phyloP scores from a whole-genome alignment of 1,140 invertebrate species.

The Geopemphigus sp. region DNA sequence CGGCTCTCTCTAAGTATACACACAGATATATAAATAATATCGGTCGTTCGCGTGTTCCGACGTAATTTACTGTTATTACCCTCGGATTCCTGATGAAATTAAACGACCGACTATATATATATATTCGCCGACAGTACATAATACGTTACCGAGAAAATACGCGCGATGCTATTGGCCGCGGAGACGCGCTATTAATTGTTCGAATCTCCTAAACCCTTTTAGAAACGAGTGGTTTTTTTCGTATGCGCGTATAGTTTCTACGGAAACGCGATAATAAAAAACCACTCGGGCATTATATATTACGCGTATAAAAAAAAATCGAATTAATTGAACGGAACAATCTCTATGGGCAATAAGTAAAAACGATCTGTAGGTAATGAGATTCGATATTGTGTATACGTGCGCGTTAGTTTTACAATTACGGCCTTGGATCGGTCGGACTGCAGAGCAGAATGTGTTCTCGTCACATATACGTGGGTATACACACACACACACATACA shows the following conservation, averaged over 20 bases:
- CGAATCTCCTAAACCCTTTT: slow-evolving; percentile 35
- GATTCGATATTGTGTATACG: slow-evolving; percentile 1
- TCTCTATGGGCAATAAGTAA: slow-evolving; percentile 5
- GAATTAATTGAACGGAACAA: slow-evolving; percentile 45
- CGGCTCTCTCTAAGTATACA: background rate
- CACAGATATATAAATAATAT: background rate
- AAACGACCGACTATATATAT: background rate
- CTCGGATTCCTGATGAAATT: slow-evolving; percentile 29
- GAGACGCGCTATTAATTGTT: slow-evolving; percentile 44
- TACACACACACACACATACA: no score
- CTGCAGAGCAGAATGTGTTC: background rate
- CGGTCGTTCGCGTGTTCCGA: slow-evolving; percentile 28
- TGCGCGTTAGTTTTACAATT: slow-evolving; percentile 32
- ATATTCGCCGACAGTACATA: no score
- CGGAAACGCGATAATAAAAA: slow-evolving; percentile 25
- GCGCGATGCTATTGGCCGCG: background rate
- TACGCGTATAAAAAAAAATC: slow-evolving; percentile 10
- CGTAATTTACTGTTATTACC: slow-evolving; percentile 38
- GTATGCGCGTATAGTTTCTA: slow-evolving; percentile 4
- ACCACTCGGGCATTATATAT: background rate
- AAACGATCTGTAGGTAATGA: slow-evolving; percentile 45
- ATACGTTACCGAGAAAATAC: slow-evolving; percentile 23
- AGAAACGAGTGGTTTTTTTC: slow-evolving; percentile 18
- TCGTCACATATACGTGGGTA: background rate
- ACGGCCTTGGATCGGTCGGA: slow-evolving; percentile 15